These are phyloP conservation scores for Hemibagrus guttatus DNA, from an alignment of 2,797 vertebrate genomes.

Conservation along the genomic window DNA sequence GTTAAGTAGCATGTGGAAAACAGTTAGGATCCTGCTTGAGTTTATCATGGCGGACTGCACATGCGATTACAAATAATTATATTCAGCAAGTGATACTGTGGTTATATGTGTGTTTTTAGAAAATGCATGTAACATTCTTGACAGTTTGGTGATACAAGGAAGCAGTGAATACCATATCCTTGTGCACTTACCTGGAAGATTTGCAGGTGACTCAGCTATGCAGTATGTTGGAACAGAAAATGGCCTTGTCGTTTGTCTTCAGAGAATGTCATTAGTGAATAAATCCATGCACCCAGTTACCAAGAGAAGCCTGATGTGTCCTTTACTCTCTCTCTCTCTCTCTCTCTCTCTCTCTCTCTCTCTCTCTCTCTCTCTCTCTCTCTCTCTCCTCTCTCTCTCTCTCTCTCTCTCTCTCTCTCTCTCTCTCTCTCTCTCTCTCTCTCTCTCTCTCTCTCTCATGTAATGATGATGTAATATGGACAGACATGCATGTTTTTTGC, in stretches of 20 bases:
- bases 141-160: not conserved
- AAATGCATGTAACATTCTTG: not conserved
- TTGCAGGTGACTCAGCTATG: not conserved
- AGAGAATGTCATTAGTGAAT: not conserved
- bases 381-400: not conserved
- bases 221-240: not conserved
- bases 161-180: not conserved
- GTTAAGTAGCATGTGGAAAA: slow-evolving; percentile 68
- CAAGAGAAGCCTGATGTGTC: not conserved
- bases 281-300: not conserved
- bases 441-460: not conserved
- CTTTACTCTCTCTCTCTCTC: not conserved
- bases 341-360: not conserved
- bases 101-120: not conserved
- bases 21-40: slow-evolving; percentile 60
- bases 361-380: not conserved
- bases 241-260: not conserved
- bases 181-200: not conserved
- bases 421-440: not conserved
- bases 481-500: not conserved
- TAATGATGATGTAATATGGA: not conserved
- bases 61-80: slow-evolving; percentile 52
- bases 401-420: not conserved
- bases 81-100: slow-evolving; percentile 33
- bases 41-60: slow-evolving; percentile 52